A percentile compares a stretch with the other conserved stretches of the same genome.
Evolutionary conservation across 2,888 invertebrate species (phyloP).

Genomic region (Ecdyonurus torrentis): DNA sequence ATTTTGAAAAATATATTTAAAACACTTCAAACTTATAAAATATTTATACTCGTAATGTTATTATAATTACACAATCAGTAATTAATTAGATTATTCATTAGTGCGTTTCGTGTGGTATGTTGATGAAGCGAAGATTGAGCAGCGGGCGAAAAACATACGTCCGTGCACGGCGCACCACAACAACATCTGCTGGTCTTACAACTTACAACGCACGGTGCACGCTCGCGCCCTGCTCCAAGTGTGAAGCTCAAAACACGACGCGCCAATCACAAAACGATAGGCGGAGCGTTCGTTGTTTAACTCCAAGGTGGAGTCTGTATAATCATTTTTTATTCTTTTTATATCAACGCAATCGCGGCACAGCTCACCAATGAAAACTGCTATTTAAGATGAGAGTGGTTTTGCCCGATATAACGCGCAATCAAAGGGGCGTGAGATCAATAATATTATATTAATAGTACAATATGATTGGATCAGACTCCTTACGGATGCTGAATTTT

Average conservation of each 20-base stretch:
- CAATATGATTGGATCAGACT: background rate
- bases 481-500: background rate
- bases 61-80: background rate
- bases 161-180: background rate
- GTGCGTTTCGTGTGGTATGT: background rate
- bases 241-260: background rate
- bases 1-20: too few relatives aligned
- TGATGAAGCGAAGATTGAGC: background rate
- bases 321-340: background rate
- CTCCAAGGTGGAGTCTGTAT: background rate
- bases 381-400: background rate
- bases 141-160: background rate
- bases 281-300: background rate
- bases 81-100: background rate
- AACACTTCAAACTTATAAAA: background rate
- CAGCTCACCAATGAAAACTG: background rate
- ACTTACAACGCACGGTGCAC: background rate
- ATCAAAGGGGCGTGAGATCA: background rate
- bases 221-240: background rate
- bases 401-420: background rate
- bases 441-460: background rate
- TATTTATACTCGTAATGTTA: background rate
- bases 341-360: background rate
- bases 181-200: background rate
- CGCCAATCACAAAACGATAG: background rate